Conservation (phyloP, 2,797 vertebrate genomes). For the Crocidura indochinensis region DNA sequence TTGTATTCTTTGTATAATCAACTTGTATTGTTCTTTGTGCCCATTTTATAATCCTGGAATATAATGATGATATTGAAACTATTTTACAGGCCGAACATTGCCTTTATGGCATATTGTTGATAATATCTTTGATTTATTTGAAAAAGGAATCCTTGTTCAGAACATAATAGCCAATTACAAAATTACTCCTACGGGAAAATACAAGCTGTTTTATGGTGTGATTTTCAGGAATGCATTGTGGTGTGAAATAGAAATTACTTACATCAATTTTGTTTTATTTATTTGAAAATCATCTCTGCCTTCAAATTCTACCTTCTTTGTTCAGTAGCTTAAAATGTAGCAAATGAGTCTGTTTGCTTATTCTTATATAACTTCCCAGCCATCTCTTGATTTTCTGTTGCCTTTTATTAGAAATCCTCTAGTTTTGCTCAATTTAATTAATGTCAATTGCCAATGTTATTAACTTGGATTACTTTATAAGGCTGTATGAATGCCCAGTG, state of each 20-base stretch:
- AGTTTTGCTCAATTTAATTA: slow-evolving; percentile 73
- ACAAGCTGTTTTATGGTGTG: slow-evolving; percentile 72
- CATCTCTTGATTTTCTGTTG: slow-evolving; percentile 46
- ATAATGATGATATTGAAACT: slow-evolving; percentile 68
- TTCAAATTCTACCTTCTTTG: slow-evolving; percentile 61
- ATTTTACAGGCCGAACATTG: slow-evolving; percentile 58
- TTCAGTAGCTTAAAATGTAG: slow-evolving; percentile 34
- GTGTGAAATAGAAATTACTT: slow-evolving; percentile 69
- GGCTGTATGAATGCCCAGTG: slow-evolving; percentile 28
- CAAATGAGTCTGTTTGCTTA: neutral
- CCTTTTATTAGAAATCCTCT: slow-evolving; percentile 30
- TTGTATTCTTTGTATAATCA: slow-evolving; percentile 4
- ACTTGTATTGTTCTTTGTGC: slow-evolving; percentile 43
- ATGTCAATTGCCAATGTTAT: slow-evolving; percentile 44
- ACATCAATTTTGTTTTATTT: slow-evolving; percentile 70
- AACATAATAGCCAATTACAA: slow-evolving; percentile 78
- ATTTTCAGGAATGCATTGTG: slow-evolving; percentile 72
- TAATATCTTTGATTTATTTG: slow-evolving; percentile 78
- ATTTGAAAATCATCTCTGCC: slow-evolving; percentile 51
- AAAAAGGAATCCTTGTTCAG: slow-evolving; percentile 71
- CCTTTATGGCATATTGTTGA: slow-evolving; percentile 74
- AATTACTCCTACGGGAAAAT: slow-evolving; percentile 77
- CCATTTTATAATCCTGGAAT: slow-evolving; percentile 66
- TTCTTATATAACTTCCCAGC: neutral
- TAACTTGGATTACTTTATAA: slow-evolving; percentile 36